phyloP scores from a whole-genome alignment of 2,113 vertebrate species.

The Nansenia antarctica region DNA sequence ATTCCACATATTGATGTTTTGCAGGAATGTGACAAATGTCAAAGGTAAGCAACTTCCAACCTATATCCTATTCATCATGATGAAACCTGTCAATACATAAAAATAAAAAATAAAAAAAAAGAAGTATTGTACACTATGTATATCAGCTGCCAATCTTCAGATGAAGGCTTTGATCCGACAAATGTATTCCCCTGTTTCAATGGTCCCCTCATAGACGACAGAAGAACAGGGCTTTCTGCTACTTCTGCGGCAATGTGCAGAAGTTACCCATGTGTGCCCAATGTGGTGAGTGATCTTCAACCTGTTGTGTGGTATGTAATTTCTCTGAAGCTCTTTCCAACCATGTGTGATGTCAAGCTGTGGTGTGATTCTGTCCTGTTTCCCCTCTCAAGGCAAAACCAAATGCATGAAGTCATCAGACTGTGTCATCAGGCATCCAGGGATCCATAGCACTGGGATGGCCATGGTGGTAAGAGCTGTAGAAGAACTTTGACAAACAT shows the following conservation, averaged over 20 bases:
- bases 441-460: slow-evolving; percentile 92
- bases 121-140: too few relatives aligned
- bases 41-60: slow-evolving; percentile 80
- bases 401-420: slow-evolving; percentile 99
- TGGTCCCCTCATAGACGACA: slow-evolving; percentile 79
- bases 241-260: slow-evolving; percentile 93
- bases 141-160: background rate
- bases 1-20: slow-evolving; percentile 49
- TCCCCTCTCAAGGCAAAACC: slow-evolving; percentile 84
- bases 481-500: background rate
- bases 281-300: slow-evolving; percentile 85
- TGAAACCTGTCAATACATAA: too few relatives aligned
- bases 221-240: slow-evolving; percentile 98
- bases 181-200: slow-evolving; percentile 37
- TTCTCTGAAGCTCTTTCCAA: background rate
- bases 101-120: too few relatives aligned
- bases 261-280: slow-evolving; percentile 96
- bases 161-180: background rate
- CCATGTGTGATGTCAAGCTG: background rate
- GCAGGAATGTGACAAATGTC: slow-evolving; percentile 98
- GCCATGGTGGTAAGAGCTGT: slow-evolving; percentile 95
- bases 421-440: slow-evolving; percentile 95
- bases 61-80: background rate
- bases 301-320: background rate
- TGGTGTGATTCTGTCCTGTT: background rate